Conservation (phyloP, 2,113 vertebrate species). For the Callorhinus ursinus region DNA sequence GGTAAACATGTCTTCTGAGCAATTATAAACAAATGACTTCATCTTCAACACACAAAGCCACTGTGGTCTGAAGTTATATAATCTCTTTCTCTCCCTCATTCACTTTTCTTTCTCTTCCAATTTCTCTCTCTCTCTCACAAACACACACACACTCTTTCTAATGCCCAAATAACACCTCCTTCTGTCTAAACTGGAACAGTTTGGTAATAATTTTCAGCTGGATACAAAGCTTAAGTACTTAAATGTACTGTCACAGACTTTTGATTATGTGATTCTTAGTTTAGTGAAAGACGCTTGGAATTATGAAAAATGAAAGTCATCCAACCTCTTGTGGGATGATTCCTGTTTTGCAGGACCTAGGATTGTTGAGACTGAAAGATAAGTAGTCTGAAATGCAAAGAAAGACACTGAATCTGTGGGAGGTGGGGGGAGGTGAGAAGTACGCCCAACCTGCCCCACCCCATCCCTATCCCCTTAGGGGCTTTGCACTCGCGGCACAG, state of each 20-base stretch:
- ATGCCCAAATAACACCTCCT: not conserved
- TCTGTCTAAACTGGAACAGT: not conserved
- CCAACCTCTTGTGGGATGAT: not conserved
- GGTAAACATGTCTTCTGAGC: slow-evolving; percentile 46
- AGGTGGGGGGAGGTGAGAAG: not conserved
- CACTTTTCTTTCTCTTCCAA: not conserved
- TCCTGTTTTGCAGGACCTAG: not conserved
- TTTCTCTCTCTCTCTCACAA: not conserved
- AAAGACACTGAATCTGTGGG: not conserved
- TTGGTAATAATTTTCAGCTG: not conserved
- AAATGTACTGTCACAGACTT: not conserved
- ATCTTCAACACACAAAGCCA: not conserved
- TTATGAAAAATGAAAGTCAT: not conserved
- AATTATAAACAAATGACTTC: slow-evolving; percentile 57
- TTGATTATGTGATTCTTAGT: not conserved
- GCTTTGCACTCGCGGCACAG: rapidly evolving
- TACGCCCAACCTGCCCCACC: rapidly evolving
- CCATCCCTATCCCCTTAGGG: rapidly evolving
- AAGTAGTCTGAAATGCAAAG: not conserved
- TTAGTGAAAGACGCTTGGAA: not conserved
- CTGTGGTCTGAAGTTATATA: not conserved
- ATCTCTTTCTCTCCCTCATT: not conserved
- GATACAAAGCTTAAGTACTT: not conserved
- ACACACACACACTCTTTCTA: not conserved
- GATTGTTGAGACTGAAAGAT: not conserved